A percentile compares a stretch with the other conserved stretches of the same genome.
Conservation (phyloP, 2,888 invertebrate genomes). For the Sphaerophoria taeniata region DNA sequence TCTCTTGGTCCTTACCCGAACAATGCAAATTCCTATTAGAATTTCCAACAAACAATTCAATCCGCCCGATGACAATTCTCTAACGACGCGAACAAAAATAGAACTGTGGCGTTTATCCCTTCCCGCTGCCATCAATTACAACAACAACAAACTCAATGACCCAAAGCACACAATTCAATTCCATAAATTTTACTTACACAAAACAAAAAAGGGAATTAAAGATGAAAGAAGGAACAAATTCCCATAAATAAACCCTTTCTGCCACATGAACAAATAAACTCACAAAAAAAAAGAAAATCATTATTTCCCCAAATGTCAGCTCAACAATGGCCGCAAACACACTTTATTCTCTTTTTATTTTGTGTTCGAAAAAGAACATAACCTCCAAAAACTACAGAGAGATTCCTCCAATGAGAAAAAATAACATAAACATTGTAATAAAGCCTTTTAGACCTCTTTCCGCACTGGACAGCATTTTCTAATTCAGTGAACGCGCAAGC, state of each 20-base stretch:
- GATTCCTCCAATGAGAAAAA: slow-evolving; percentile 32
- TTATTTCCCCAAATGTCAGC: slow-evolving; percentile 53
- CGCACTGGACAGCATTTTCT: slow-evolving; percentile 44
- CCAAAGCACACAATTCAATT: slow-evolving; percentile 69
- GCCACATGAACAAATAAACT: slow-evolving; percentile 68
- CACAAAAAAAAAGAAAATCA: slow-evolving; percentile 34
- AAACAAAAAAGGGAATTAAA: slow-evolving; percentile 22
- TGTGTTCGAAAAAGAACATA: background rate
- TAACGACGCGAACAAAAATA: background rate
- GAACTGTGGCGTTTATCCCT: slow-evolving; percentile 52
- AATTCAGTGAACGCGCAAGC: slow-evolving; percentile 58
- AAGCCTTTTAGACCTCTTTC: slow-evolving; percentile 68
- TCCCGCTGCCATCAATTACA: background rate
- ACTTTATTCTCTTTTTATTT: slow-evolving; percentile 29
- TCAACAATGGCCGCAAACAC: slow-evolving; percentile 58
- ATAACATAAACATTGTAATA: slow-evolving; percentile 74
- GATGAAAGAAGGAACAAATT: slow-evolving; percentile 26
- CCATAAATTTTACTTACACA: slow-evolving; percentile 52
- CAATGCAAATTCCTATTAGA: slow-evolving; percentile 53
- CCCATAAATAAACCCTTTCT: slow-evolving; percentile 62
- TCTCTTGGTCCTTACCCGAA: slow-evolving; percentile 1
- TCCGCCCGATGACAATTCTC: slow-evolving; percentile 16
- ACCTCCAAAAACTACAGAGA: slow-evolving; percentile 38
- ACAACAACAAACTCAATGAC: slow-evolving; percentile 50
- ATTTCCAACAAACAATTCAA: slow-evolving; percentile 48